Evolutionary conservation across 2,797 vertebrate species (phyloP).

Genomic region (Leptatherina wallacei): DNA sequence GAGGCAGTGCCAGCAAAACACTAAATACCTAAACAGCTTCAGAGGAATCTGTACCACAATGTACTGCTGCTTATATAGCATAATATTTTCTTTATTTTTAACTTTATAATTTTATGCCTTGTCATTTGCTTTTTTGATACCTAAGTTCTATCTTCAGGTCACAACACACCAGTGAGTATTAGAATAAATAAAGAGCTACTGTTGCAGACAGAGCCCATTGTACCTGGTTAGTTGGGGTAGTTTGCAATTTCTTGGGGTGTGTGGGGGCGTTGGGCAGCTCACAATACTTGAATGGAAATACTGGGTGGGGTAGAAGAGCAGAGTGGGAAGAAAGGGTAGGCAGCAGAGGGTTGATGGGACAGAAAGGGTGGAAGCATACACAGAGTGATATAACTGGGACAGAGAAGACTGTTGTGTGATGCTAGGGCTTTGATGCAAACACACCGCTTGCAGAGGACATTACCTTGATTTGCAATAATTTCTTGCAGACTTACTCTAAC

Average conservation of each 20-base stretch:
- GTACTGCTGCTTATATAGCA: constrained; percentile 17
- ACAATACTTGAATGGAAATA: constrained; percentile 47
- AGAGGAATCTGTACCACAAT: constrained; percentile 28
- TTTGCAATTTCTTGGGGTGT: constrained; percentile 42
- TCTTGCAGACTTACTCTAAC: not conserved
- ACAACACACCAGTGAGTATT: not conserved
- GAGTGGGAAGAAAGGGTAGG: constrained; percentile 51
- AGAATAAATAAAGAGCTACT: constrained; percentile 39
- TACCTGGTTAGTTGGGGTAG: constrained; percentile 42
- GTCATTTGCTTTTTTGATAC: constrained; percentile 2
- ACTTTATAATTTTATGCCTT: not conserved
- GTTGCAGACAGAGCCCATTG: constrained; percentile 16
- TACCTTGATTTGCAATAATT: not conserved
- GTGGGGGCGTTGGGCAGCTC: constrained; percentile 55
- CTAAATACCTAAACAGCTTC: constrained; percentile 44
- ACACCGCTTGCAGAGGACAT: not conserved
- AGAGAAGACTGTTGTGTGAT: constrained; percentile 44
- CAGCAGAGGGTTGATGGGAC: constrained; percentile 32
- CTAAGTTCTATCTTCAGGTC: constrained; percentile 11
- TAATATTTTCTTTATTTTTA: constrained; percentile 11
- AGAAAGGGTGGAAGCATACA: constrained; percentile 31
- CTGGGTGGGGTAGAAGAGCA: constrained; percentile 31
- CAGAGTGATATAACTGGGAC: constrained; percentile 71
- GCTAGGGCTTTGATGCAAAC: constrained; percentile 45
- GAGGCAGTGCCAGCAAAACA: constrained; percentile 31